Evolutionary conservation across 2,888 invertebrate species (phyloP).

Genomic region (Nomada ferruginata): DNA sequence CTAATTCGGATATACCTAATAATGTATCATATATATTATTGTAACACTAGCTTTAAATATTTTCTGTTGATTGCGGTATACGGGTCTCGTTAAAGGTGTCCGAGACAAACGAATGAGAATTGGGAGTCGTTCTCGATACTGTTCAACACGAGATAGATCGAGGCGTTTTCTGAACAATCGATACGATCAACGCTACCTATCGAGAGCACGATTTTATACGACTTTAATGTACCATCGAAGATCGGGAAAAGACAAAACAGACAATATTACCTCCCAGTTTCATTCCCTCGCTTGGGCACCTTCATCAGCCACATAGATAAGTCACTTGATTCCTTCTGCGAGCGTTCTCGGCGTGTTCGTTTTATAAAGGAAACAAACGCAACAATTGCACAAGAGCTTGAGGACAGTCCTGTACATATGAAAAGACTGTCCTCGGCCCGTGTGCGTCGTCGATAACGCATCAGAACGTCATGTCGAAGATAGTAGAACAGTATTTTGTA

Average conservation of each 20-base stretch:
- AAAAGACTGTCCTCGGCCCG: conserved; percentile 11
- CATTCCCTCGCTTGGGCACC: conserved; percentile 69
- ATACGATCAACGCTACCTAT: no score
- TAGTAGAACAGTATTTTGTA: conserved; percentile 43
- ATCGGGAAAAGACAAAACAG: no score
- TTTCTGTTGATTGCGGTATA: conserved; percentile 71
- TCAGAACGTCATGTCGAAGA: conserved; percentile 58
- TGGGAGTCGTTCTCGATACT: conserved; percentile 45
- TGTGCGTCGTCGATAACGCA: conserved; percentile 65
- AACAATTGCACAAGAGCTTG: neutral
- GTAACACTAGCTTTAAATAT: conserved; percentile 69
- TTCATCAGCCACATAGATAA: conserved; percentile 72
- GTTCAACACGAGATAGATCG: neutral
- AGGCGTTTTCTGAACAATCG: no score
- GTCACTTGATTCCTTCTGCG: conserved; percentile 58
- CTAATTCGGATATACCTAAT: conserved; percentile 83
- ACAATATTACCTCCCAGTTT: conserved; percentile 54
- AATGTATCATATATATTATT: conserved; percentile 77
- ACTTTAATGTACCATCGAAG: neutral
- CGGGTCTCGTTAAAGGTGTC: conserved; percentile 71
- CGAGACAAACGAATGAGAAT: conserved; percentile 62
- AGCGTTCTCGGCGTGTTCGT: conserved; percentile 65
- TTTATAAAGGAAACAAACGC: no score
- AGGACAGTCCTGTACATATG: neutral
- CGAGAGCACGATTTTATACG: no score